Percentiles rank a stretch among this genome's conserved stretches.
These are phyloP conservation scores for Phainopepla nitens DNA, from an alignment of 2,113 vertebrate species.

Conservation along the genomic window DNA sequence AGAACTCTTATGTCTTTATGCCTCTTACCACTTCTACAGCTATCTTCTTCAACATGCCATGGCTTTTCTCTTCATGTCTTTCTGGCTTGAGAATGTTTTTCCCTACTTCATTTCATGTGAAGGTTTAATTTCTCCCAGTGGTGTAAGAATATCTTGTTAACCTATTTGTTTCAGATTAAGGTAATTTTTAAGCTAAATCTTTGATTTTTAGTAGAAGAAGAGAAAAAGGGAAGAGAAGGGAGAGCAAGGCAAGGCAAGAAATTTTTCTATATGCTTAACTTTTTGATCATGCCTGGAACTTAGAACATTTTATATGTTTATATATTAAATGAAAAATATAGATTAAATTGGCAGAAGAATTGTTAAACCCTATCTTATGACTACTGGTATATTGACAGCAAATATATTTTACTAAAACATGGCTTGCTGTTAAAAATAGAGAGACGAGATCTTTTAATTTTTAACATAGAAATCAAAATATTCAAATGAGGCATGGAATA, in stretches of 20 bases:
- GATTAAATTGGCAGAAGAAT: background rate
- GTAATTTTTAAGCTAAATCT: background rate
- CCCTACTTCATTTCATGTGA: background rate
- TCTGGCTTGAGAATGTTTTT: background rate
- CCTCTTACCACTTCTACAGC: background rate
- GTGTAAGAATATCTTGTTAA: background rate
- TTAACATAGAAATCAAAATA: background rate
- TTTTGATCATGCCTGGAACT: background rate
- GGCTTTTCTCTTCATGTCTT: background rate
- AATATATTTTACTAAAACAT: background rate
- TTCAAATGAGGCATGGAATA: background rate
- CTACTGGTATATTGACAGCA: background rate
- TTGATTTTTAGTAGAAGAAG: background rate
- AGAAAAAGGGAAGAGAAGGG: background rate
- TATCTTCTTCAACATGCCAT: background rate
- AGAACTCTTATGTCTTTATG: background rate
- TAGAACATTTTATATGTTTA: background rate
- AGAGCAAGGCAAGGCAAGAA: fast-evolving
- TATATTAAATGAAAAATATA: background rate
- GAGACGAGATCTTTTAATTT: background rate
- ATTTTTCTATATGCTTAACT: background rate
- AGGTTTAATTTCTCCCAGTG: background rate
- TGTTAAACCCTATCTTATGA: background rate
- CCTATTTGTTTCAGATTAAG: background rate
- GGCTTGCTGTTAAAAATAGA: background rate